A percentile compares a stretch with the other conserved stretches of the same genome.
These are phyloP conservation scores for Atherinosoma microstoma DNA, from an alignment of 2,797 vertebrate species.

Conservation along the genomic window DNA sequence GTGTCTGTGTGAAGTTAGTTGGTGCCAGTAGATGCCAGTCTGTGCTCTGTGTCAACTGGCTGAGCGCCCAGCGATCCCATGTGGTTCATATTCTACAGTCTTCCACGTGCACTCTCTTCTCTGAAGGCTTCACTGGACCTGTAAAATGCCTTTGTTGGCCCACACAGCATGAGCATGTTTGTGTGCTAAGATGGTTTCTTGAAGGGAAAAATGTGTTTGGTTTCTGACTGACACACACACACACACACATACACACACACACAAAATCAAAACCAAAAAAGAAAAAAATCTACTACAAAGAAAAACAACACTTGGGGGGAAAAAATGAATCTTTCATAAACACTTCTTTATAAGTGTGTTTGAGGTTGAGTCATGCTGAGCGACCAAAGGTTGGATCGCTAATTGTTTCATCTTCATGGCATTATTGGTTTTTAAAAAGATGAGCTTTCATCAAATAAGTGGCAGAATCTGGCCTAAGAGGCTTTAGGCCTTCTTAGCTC, in stretches of 20 bases:
- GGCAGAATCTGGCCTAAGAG: constrained; percentile 49
- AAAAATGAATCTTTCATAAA: neutral
- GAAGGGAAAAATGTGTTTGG: constrained; percentile 39
- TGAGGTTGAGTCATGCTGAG: constrained; percentile 5
- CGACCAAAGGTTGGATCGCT: constrained; percentile 17
- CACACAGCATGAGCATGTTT: constrained; percentile 23
- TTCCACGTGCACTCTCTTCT: constrained; percentile 52
- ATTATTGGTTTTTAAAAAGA: constrained; percentile 33
- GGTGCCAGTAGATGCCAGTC: constrained; percentile 56
- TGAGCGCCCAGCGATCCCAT: constrained; percentile 57
- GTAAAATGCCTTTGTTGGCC: constrained; percentile 47
- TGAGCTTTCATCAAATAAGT: constrained; percentile 59
- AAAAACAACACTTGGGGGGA: constrained; percentile 22
- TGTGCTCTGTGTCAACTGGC: constrained; percentile 59
- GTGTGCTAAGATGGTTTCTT: constrained; percentile 32
- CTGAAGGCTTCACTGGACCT: constrained; percentile 50
- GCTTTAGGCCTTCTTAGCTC: constrained; percentile 64
- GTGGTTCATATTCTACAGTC: constrained; percentile 65
- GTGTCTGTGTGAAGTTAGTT: constrained; percentile 32
- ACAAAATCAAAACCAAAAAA: constrained; percentile 16
- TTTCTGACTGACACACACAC: constrained; percentile 1
- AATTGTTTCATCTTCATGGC: constrained; percentile 50
- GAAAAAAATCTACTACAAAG: constrained; percentile 11
- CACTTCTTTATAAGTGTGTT: constrained; percentile 3
- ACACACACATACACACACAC: no score